phyloP scores from a whole-genome alignment of 2,888 invertebrate genomes.

The Cantharis nigra region DNA sequence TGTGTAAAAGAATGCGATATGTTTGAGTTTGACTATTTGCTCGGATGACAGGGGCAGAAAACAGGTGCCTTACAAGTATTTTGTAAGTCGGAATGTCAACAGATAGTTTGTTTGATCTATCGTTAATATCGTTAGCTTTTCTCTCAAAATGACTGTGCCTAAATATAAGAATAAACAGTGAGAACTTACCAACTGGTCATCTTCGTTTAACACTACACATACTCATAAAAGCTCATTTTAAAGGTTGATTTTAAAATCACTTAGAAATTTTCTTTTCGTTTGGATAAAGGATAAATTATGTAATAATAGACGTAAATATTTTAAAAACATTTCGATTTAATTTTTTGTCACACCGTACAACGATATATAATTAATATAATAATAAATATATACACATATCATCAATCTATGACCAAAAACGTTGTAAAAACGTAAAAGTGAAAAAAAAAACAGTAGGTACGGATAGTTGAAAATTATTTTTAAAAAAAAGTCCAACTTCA shows the following conservation, averaged over 20 bases:
- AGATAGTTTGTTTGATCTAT: constrained; percentile 38
- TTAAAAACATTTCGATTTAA: constrained; percentile 55
- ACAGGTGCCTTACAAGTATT: constrained; percentile 36
- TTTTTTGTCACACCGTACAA: constrained; percentile 56
- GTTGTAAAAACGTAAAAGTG: constrained; percentile 40
- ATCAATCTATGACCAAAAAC: constrained; percentile 43
- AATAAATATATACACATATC: constrained; percentile 55
- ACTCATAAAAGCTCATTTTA: constrained; percentile 5
- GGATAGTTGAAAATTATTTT: constrained; percentile 38
- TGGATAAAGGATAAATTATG: constrained; percentile 20
- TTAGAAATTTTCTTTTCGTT: constrained; percentile 4
- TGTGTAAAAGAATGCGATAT: background rate
- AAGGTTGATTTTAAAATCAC: constrained; percentile 8
- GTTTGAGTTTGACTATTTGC: constrained; percentile 32
- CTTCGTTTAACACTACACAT: constrained; percentile 22
- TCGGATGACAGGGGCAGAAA: constrained; percentile 34
- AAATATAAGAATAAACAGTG: constrained; percentile 39
- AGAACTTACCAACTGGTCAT: constrained; percentile 39
- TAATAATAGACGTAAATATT: constrained; percentile 40
- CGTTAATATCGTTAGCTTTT: constrained; percentile 40
- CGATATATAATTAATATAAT: constrained; percentile 56
- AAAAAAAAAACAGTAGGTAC: constrained; percentile 39
- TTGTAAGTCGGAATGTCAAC: constrained; percentile 28
- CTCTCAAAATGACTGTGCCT: constrained; percentile 35
- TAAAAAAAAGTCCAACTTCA: constrained; percentile 43